These are phyloP conservation scores for Smittia aterrima DNA, from an alignment of 2,888 invertebrate species.

Conservation along the genomic window DNA sequence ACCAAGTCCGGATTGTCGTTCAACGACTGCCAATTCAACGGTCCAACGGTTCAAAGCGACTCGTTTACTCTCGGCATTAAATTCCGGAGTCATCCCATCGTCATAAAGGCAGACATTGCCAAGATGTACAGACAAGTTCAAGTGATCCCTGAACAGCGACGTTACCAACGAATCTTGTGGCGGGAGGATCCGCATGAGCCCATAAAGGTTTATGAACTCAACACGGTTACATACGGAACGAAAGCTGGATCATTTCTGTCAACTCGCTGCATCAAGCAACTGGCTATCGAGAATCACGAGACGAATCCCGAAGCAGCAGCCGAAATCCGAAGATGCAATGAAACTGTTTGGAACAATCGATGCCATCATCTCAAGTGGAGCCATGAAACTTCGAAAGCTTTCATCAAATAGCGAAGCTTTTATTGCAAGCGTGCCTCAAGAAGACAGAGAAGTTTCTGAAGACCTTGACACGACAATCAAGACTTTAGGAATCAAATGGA, in stretches of 20 bases:
- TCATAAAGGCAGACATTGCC: constrained; percentile 33
- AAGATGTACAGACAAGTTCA: constrained; percentile 43
- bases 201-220: constrained; percentile 39
- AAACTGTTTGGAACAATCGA: constrained; percentile 12
- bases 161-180: constrained; percentile 43
- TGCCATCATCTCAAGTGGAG: not conserved
- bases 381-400: not conserved
- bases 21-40: constrained; percentile 21
- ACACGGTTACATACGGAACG: constrained; percentile 44
- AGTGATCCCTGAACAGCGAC: constrained; percentile 31
- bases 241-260: constrained; percentile 44
- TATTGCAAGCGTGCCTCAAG: not conserved
- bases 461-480: not conserved
- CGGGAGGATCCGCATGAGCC: constrained; percentile 32
- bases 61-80: constrained; percentile 24
- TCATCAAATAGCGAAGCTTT: not conserved
- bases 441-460: not conserved
- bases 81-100: constrained; percentile 37
- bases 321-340: not conserved
- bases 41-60: constrained; percentile 40
- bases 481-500: not conserved
- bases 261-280: constrained; percentile 25
- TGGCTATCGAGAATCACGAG: constrained; percentile 9
- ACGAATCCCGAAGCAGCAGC: constrained; percentile 15
- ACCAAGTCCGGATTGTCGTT: constrained; percentile 25